These are phyloP conservation scores for Habropoda laboriosa DNA, from an alignment of 1,140 invertebrate genomes.

Conservation along the genomic window DNA sequence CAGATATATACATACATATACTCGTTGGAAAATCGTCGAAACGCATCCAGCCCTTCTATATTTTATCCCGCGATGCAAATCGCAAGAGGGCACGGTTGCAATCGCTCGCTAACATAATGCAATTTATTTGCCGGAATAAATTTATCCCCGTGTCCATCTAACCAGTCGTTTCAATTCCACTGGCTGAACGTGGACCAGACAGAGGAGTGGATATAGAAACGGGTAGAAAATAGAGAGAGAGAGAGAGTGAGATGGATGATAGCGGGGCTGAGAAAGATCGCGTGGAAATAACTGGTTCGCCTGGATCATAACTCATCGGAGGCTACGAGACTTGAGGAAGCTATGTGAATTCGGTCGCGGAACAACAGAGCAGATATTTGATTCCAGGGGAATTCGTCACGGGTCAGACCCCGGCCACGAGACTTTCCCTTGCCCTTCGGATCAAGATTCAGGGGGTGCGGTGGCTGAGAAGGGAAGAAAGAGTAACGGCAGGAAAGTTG, in stretches of 20 bases:
- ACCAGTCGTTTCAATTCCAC: background rate
- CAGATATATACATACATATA: background rate
- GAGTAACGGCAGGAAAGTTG: background rate
- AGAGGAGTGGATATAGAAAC: too few relatives aligned
- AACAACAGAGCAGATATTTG: slow-evolving; percentile 68
- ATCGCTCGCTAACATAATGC: background rate
- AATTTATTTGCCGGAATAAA: slow-evolving; percentile 11
- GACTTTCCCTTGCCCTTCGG: background rate
- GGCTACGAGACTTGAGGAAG: slow-evolving; percentile 27
- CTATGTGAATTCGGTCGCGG: slow-evolving; percentile 56
- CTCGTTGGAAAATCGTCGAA: background rate
- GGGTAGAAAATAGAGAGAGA: too few relatives aligned
- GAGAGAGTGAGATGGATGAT: too few relatives aligned
- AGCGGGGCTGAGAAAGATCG: background rate
- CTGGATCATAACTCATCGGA: slow-evolving; percentile 30
- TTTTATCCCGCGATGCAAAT: background rate
- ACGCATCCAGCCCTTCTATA: background rate
- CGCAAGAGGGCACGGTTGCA: too few relatives aligned
- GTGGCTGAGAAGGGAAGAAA: background rate
- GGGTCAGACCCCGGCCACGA: background rate
- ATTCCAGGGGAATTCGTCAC: slow-evolving; percentile 66
- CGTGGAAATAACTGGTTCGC: slow-evolving; percentile 9
- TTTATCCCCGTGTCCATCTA: background rate
- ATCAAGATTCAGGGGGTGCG: slow-evolving; percentile 14
- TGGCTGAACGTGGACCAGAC: background rate